A percentile compares a stretch with the other conserved stretches of the same genome.
phyloP scores from a whole-genome alignment of 2,888 invertebrate species.

The Hydropsyche betteni region DNA sequence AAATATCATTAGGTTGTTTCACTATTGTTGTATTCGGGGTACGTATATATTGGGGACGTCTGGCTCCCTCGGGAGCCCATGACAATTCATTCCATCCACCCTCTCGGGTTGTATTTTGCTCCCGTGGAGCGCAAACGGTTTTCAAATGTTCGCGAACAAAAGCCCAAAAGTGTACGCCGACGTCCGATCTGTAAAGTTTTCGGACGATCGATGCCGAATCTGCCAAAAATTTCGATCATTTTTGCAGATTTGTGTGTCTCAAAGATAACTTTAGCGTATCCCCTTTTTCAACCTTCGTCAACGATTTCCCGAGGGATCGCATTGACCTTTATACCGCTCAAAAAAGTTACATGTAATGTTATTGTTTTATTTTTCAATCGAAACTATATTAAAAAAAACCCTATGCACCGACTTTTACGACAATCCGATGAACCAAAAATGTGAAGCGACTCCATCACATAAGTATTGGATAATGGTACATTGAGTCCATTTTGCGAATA shows the following conservation, averaged over 20 bases:
- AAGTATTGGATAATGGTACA: conserved; percentile 4
- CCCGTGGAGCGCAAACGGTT: conserved; percentile 3
- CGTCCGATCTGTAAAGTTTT: too few species aligned
- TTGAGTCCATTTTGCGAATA: conserved; percentile 11
- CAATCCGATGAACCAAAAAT: neutral
- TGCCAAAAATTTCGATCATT: neutral
- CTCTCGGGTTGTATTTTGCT: conserved; percentile 15
- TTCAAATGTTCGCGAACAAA: conserved; percentile 28
- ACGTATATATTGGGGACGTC: conserved; percentile 22
- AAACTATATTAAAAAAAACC: too few species aligned
- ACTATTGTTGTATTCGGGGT: conserved; percentile 26
- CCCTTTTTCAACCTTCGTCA: conserved; percentile 30
- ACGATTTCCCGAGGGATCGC: conserved; percentile 4
- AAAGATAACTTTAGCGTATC: neutral
- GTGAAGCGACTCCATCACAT: neutral
- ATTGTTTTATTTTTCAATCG: neutral
- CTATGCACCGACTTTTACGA: too few species aligned
- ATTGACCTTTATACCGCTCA: conserved; percentile 31
- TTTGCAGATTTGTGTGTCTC: neutral
- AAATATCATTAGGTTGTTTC: conserved; percentile 42
- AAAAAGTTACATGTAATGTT: conserved; percentile 20
- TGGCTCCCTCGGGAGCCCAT: conserved; percentile 35
- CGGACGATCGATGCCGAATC: neutral
- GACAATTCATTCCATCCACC: conserved; percentile 41
- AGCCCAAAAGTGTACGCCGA: neutral